Conservation (phyloP, 2,113 vertebrate species). For the Cervus canadensis region DNA sequence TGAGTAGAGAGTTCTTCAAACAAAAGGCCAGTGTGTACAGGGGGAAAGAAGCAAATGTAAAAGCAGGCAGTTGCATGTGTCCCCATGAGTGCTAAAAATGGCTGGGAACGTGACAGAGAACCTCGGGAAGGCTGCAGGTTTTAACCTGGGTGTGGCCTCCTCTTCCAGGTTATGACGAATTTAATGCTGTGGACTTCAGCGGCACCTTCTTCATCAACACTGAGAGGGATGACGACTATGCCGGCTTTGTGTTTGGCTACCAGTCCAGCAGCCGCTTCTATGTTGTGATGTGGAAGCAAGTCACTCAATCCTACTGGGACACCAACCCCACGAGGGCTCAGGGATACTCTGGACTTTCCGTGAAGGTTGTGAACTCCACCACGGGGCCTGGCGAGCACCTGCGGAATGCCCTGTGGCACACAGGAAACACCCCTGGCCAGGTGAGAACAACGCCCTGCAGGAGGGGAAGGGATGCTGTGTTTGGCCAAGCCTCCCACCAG, state of each 20-base stretch:
- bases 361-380: conserved; percentile 98
- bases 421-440: conserved; percentile 95
- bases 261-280: conserved; percentile 99
- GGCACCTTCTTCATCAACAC: conserved; percentile 99
- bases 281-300: conserved; percentile 99
- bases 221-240: conserved; percentile 97
- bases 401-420: conserved; percentile 98
- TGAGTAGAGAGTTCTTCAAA: conserved; percentile 73
- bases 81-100: background rate
- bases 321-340: conserved; percentile 93
- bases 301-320: conserved; percentile 98
- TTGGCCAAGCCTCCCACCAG: background rate
- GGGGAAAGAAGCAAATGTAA: background rate
- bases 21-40: background rate
- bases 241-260: conserved; percentile 98
- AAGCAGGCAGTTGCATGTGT: background rate
- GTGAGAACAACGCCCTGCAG: conserved; percentile 71
- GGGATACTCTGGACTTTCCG: conserved; percentile 96
- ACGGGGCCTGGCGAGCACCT: conserved; percentile 98
- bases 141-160: conserved; percentile 1
- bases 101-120: background rate
- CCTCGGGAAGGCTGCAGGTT: background rate
- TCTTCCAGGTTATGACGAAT: conserved; percentile 92
- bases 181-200: conserved; percentile 98
- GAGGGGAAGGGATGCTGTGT: background rate